These are phyloP conservation scores for Dasyornis broadbenti DNA, from an alignment of 2,113 vertebrate genomes.

Conservation along the genomic window DNA sequence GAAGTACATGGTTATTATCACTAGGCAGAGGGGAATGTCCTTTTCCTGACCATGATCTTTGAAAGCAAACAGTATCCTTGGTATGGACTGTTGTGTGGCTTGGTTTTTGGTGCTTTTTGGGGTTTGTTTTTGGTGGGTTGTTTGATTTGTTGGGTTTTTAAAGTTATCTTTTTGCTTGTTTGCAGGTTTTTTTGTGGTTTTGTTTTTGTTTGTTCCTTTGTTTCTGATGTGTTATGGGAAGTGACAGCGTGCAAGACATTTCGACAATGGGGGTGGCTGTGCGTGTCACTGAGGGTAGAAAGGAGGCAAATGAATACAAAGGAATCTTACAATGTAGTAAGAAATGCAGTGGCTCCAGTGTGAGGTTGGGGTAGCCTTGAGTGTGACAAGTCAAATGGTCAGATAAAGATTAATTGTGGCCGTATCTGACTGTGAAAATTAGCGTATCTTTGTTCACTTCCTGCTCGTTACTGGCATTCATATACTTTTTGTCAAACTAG, in stretches of 20 bases:
- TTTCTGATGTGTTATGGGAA: neutral
- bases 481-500: neutral
- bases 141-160: too few species aligned
- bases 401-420: neutral
- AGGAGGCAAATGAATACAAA: neutral
- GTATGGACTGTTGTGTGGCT: neutral
- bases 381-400: neutral
- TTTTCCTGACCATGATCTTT: neutral
- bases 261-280: neutral
- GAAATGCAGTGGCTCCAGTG: neutral
- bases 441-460: neutral
- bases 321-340: neutral
- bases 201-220: neutral
- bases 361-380: neutral
- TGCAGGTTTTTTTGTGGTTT: neutral
- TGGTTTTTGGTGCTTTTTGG: neutral
- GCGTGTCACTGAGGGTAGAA: neutral
- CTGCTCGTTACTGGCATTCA: neutral
- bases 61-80: neutral
- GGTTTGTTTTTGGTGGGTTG: neutral
- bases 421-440: neutral
- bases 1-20: neutral
- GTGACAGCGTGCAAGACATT: neutral
- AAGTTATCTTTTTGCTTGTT: too few species aligned
- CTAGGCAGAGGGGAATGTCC: neutral